Evolutionary conservation across 2,113 vertebrate species (phyloP).

Genomic region (Mus pahari): DNA sequence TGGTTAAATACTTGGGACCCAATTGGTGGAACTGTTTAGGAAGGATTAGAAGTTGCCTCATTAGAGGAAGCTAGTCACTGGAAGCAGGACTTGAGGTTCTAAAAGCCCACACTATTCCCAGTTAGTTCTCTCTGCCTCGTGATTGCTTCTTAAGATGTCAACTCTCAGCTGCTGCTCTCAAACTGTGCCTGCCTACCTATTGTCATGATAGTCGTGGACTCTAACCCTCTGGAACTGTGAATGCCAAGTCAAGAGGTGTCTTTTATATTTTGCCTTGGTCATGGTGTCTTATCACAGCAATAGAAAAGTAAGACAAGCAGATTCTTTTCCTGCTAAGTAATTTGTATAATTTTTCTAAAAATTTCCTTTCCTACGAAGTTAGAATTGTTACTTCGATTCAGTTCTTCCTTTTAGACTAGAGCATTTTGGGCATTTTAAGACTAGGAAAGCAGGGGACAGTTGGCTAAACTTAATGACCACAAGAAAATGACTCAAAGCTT

Average conservation of each 20-base stretch:
- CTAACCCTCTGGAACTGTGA: background rate
- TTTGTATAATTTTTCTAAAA: conserved; percentile 26
- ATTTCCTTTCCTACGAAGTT: conserved; percentile 14
- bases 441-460: background rate
- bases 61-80: background rate
- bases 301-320: background rate
- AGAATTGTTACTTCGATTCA: background rate
- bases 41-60: background rate
- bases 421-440: background rate
- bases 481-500: background rate
- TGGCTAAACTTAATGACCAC: background rate
- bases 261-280: background rate
- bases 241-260: background rate
- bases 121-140: background rate
- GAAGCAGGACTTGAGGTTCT: background rate
- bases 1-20: background rate
- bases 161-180: background rate
- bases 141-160: background rate
- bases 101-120: background rate
- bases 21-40: background rate
- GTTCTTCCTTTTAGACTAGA: background rate
- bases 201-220: background rate
- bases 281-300: background rate
- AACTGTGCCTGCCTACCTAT: background rate
- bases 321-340: background rate